Percentiles rank a stretch among this genome's conserved stretches.
These are phyloP conservation scores for Anastatus disparis DNA, from an alignment of 1,140 invertebrate species.

Conservation along the genomic window DNA sequence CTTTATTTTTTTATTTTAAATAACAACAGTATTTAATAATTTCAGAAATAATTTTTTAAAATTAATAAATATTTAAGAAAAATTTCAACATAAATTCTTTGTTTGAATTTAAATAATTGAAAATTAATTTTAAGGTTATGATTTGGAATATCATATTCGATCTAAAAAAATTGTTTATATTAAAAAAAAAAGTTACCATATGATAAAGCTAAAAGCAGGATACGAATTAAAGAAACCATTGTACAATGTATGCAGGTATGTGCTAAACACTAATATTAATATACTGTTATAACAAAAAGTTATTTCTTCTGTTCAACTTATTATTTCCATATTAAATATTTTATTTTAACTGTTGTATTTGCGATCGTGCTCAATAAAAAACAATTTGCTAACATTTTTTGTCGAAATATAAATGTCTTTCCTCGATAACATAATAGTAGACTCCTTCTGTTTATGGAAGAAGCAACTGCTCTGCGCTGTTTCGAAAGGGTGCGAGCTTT, in stretches of 20 bases:
- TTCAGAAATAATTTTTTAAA: slow-evolving; percentile 6
- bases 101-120: slow-evolving; percentile 17
- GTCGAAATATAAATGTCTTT: background rate
- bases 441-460: slow-evolving; percentile 1
- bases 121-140: slow-evolving; percentile 52
- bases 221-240: slow-evolving; percentile 54
- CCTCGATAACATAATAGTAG: background rate
- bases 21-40: too few relatives aligned
- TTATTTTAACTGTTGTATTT: too few relatives aligned
- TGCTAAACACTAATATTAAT: background rate
- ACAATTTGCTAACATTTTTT: background rate
- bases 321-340: slow-evolving; percentile 23
- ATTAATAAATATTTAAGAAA: too few relatives aligned
- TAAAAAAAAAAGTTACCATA: slow-evolving; percentile 50
- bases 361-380: background rate
- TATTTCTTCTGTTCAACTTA: slow-evolving; percentile 9
- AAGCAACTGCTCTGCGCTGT: too few relatives aligned
- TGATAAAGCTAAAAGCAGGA: slow-evolving; percentile 47
- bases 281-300: background rate
- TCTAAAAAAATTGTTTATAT: slow-evolving; percentile 5
- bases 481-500: too few relatives aligned
- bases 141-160: slow-evolving; percentile 1
- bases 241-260: too few relatives aligned
- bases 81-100: slow-evolving; percentile 5
- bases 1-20: too few relatives aligned